Evolutionary conservation across 2,888 invertebrate species (phyloP), one percentile per base, ranked within the genome.

Genomic region (Chaetoderma sp.): DNA sequence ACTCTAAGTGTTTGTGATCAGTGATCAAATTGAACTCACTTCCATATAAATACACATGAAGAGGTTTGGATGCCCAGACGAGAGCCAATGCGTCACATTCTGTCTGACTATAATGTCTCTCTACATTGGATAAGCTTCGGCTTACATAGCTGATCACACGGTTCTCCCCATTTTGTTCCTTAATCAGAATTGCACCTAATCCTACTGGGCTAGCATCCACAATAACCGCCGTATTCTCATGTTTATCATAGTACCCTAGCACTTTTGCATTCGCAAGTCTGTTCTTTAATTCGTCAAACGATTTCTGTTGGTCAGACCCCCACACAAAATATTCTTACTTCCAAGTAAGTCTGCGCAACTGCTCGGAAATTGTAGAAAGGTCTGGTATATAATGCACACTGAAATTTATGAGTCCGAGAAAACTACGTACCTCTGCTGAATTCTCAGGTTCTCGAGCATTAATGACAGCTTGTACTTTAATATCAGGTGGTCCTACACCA

Each of bases 31-130:
- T 23, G 63, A 63, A 64, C 6, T 63, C 23, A 33, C 4, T 63
- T 52, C 61, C 62, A 49, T 32, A 63, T 16, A 64, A 21, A 47
- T 64, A 64, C 10, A 63, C 42, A 47, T 64, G 50, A 64, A 64
- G 63, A 28, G 30, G 39, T 50, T 64, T 54, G 44, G 61, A 65
- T 23, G 59, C 60, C 64, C 52, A 64, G 8, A 64, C 60, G 10
- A 64, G 8, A 5, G 18, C 62, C 18, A 64, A 39, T 4, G 64
- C 61, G 42, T 65, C 44, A 39, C 63, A 59, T 18, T 62, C 49
- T 27, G 54, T 54, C 32, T 54, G 30, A 25, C 30, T 54, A n/a
- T 54, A 4, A 3, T 25, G 3, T 30, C 28, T 18, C 32, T 30
- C 54, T 28, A 57, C 42, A 13, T 49, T 27, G 2, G n/a, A 1